A percentile compares a stretch with the other conserved stretches of the same genome.
These are phyloP conservation scores for Pachycephus smyrnensis DNA, from an alignment of 2,888 invertebrate genomes.

Conservation along the genomic window DNA sequence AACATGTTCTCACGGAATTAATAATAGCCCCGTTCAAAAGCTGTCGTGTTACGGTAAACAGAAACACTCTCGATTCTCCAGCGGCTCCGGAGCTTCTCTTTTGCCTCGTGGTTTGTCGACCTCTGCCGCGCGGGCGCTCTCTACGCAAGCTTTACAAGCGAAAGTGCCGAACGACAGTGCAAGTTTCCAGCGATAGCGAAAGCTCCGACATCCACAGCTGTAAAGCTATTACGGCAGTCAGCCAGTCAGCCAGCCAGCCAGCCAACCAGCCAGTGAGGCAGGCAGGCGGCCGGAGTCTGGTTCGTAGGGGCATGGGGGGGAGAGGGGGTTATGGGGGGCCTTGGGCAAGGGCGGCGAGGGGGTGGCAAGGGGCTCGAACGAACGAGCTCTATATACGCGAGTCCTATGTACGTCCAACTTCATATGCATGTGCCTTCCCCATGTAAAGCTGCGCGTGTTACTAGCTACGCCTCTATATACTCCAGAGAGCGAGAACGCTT, in stretches of 20 bases:
- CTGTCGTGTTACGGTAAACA: constrained; percentile 6
- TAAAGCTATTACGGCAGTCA: constrained; percentile 54
- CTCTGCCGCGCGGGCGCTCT: constrained; percentile 26
- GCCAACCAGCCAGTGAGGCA: constrained; percentile 19
- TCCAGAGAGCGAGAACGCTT: not conserved
- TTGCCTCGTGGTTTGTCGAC: not conserved
- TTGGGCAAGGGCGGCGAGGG: constrained; percentile 53
- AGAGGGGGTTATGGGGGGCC: constrained; percentile 32
- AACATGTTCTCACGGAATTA: not conserved
- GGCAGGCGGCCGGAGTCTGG: constrained; percentile 10
- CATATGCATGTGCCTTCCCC: constrained; percentile 26
- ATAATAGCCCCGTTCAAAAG: constrained; percentile 1
- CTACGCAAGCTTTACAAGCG: constrained; percentile 37
- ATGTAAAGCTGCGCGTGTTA: constrained; percentile 10
- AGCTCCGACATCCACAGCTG: constrained; percentile 57
- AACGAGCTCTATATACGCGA: constrained; percentile 31
- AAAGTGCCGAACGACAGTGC: constrained; percentile 61
- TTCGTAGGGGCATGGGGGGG: constrained; percentile 30
- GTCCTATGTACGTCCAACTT: constrained; percentile 10
- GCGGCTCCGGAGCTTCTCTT: not conserved
- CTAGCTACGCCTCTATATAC: constrained; percentile 1
- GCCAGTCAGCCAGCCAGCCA: constrained; percentile 23
- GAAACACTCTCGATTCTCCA: not conserved
- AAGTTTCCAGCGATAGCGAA: constrained; percentile 64
- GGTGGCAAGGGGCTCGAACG: constrained; percentile 34